Conservation (phyloP, 2,888 invertebrate species). For the Megalurothrips usitatus region DNA sequence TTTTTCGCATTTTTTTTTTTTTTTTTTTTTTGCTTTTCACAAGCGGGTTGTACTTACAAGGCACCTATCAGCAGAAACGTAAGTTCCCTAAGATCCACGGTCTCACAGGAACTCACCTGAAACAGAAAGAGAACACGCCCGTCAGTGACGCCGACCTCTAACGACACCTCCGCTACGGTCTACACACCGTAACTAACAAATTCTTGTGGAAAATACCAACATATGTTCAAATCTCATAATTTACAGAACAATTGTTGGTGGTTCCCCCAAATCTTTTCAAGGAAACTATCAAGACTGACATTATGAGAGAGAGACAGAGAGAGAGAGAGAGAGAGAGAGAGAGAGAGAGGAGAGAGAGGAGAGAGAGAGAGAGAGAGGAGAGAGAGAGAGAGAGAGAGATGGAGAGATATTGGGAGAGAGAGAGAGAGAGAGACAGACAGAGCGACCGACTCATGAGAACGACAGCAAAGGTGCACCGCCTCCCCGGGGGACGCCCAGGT, state of each 20-base stretch:
- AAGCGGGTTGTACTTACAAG: conserved; percentile 22
- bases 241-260: too few species aligned
- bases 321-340: neutral
- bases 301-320: conserved; percentile 3
- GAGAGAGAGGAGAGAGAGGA: neutral
- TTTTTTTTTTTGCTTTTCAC: too few species aligned
- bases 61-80: conserved; percentile 26
- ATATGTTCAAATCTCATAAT: too few species aligned
- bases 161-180: too few species aligned
- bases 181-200: neutral
- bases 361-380: neutral
- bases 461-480: neutral
- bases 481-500: too few species aligned
- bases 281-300: too few species aligned
- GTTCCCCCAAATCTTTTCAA: too few species aligned
- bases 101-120: conserved; percentile 24
- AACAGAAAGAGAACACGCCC: neutral
- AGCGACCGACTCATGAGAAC: too few species aligned
- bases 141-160: neutral
- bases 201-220: too few species aligned
- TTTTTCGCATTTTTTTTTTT: too few species aligned
- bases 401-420: too few species aligned
- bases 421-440: too few species aligned
- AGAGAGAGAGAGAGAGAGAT: neutral
- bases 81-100: conserved; percentile 23